Evolutionary conservation across 2,797 vertebrate genomes (phyloP).

Genomic region (Epinephelus awoara): DNA sequence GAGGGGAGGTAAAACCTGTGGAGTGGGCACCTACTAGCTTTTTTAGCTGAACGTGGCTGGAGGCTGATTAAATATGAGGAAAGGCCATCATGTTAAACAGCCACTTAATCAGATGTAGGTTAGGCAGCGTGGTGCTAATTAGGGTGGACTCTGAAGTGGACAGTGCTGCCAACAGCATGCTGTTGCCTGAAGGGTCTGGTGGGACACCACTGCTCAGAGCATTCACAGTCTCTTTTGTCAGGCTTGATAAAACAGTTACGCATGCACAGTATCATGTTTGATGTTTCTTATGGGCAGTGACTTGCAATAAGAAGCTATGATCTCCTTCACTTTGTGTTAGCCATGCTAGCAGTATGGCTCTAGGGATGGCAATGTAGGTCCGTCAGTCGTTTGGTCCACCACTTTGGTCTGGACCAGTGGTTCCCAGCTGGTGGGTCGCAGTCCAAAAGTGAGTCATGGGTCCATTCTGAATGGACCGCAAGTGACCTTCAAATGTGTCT

Average conservation of each 20-base stretch:
- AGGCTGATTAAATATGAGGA: constrained; percentile 71
- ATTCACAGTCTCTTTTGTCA: constrained; percentile 49
- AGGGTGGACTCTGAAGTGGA: constrained; percentile 63
- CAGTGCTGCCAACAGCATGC: constrained; percentile 68
- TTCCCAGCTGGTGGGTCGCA: too few species aligned
- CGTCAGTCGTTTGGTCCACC: not conserved
- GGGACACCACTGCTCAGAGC: constrained; percentile 59
- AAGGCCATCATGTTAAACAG: constrained; percentile 73
- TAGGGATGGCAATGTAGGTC: not conserved
- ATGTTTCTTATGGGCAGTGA: constrained; percentile 18
- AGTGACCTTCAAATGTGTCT: too few species aligned
- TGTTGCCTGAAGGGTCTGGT: constrained; percentile 65
- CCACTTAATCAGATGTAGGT: constrained; percentile 75
- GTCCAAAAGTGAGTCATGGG: too few species aligned
- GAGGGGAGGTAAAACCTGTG: constrained; percentile 10
- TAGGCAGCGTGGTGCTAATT: constrained; percentile 75
- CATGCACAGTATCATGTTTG: constrained; percentile 20
- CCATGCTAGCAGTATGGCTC: constrained; percentile 4
- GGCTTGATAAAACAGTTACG: constrained; percentile 41
- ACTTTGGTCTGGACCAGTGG: not conserved
- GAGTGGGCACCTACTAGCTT: constrained; percentile 41
- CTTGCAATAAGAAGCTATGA: constrained; percentile 18
- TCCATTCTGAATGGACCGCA: too few species aligned
- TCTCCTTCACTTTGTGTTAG: constrained; percentile 30
- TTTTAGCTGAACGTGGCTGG: constrained; percentile 58